These are phyloP conservation scores for Alentia gelatinosa DNA, from an alignment of 2,888 invertebrate genomes.

Conservation along the genomic window DNA sequence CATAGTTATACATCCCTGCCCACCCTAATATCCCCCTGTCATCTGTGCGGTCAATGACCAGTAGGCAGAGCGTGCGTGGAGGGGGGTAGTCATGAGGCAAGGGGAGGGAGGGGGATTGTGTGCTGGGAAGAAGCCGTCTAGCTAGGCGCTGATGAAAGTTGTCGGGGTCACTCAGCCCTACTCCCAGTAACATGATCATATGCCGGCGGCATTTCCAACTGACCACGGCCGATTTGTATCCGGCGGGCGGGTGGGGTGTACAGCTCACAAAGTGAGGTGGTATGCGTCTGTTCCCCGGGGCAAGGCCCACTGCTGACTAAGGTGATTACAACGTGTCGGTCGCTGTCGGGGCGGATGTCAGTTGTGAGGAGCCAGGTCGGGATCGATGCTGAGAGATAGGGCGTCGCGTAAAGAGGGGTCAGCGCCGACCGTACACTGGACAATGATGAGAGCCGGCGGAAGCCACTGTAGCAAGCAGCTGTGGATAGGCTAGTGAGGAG, in stretches of 20 bases:
- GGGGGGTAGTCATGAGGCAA: not conserved
- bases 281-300: not conserved
- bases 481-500: too few relatives aligned
- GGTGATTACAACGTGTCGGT: conserved; percentile 22
- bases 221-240: conserved; percentile 38
- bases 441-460: not conserved
- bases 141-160: conserved; percentile 21
- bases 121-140: not conserved
- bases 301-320: not conserved
- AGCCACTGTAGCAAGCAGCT: not conserved
- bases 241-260: not conserved
- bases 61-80: not conserved
- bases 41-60: not conserved
- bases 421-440: not conserved
- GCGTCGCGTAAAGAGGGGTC: conserved; percentile 19
- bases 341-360: not conserved
- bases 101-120: not conserved
- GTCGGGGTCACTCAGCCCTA: conserved; percentile 37
- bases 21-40: not conserved
- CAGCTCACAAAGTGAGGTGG: not conserved
- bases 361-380: not conserved
- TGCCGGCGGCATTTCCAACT: conserved; percentile 20
- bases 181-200: conserved; percentile 43
- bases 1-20: not conserved
- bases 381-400: conserved; percentile 37